Evolutionary conservation across 1,140 invertebrate species (phyloP), one percentile per base, ranked within the genome.

Genomic region (Neodiprion lecontei): DNA sequence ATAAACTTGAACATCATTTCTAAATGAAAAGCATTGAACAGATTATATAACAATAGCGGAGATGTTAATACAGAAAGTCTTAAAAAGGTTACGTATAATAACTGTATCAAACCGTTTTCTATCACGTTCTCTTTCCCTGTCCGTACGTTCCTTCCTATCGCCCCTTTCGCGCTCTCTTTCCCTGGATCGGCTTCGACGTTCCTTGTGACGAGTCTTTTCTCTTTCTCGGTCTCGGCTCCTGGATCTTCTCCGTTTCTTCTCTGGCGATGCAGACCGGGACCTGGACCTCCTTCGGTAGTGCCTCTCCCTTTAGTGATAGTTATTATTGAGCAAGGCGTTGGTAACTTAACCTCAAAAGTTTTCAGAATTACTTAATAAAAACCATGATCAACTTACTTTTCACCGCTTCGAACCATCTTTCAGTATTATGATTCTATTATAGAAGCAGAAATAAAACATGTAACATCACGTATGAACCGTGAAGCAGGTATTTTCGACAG

Each of bases 201-300:
- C 86, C 40, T 82, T 82, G 72, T 89, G 89, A 65, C 88, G 79
- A 65, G 85, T 86, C 66, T 88, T 87, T 14, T 91, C 89, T 73
- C 90, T 87, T 12, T 91, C 90, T 75, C 90, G 83, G 53, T 90
- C 87, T 67, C 91, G 88, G 78, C 92, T 93, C 72, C 92, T 88
- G 9, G 92, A 93, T 17, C 92, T 85, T 3, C 91, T 89, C 48
- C 92, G 88, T 78, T 92, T 91, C 73, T 92, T 88, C 76, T 93
- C 91, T 28, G 91, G 91, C 47, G 88, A 89, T 8, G 80, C 80
- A 14, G 91, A 92, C 67, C 91, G 87, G 48, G 87, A 88, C 74
- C 85, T 84, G 2, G 87, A 87, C 50, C 87, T 78, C 53, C 86
- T 84, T 72, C 86, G 81, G 61, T 88, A 86, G 79, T 88, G 85